A percentile compares a stretch with the other conserved stretches of the same genome.
Evolutionary conservation across 2,888 invertebrate species (phyloP).

Genomic region (Microplitis manilae): DNA sequence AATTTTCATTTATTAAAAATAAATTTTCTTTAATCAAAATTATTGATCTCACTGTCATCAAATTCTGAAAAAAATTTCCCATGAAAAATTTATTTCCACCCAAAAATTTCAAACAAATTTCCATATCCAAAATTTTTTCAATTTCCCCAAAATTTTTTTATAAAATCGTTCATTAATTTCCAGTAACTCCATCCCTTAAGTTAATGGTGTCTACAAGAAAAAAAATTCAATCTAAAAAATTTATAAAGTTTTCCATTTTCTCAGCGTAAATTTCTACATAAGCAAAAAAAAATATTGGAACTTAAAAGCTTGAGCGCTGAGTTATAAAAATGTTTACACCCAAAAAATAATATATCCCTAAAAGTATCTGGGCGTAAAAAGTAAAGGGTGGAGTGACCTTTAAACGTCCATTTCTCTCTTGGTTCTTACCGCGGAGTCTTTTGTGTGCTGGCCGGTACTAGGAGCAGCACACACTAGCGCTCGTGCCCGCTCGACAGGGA

Average conservation of each 20-base stretch:
- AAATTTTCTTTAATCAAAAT: too few species aligned
- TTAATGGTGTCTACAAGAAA: too few species aligned
- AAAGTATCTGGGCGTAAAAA: conserved; percentile 5
- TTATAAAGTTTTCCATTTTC: background rate
- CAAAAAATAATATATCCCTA: background rate
- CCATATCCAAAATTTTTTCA: too few species aligned
- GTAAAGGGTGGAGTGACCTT: conserved; percentile 61
- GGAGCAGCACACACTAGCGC: background rate
- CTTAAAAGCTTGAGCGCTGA: background rate
- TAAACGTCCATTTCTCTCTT: conserved; percentile 44
- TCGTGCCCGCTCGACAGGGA: background rate
- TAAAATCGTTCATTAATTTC: too few species aligned
- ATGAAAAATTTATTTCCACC: too few species aligned
- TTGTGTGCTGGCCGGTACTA: background rate
- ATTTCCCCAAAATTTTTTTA: too few species aligned
- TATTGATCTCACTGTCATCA: too few species aligned
- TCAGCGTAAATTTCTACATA: background rate
- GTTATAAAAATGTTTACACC: conserved; percentile 5
- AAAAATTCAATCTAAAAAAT: too few species aligned
- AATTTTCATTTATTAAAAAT: too few species aligned
- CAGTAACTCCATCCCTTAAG: too few species aligned
- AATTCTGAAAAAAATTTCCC: too few species aligned
- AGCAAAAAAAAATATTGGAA: background rate
- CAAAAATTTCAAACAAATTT: too few species aligned
- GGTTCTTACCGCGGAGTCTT: background rate